Evolutionary conservation across 1,140 invertebrate species (phyloP).

Genomic region (Dendroctonus valens): DNA sequence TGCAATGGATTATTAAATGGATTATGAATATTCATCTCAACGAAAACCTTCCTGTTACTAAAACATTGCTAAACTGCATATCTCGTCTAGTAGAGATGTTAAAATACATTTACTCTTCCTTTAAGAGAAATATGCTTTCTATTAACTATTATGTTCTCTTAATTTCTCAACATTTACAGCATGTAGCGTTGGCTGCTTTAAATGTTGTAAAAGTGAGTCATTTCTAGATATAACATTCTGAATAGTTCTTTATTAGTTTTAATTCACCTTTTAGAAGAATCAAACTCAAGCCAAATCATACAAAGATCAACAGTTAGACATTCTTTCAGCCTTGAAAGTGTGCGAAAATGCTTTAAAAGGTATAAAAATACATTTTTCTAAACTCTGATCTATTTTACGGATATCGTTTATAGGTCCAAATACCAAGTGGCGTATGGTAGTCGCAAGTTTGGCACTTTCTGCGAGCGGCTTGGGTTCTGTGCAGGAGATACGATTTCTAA

Average conservation of each 20-base stretch:
- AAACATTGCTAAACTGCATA: conserved; percentile 70
- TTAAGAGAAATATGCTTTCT: conserved; percentile 59
- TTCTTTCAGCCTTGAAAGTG: conserved; percentile 70
- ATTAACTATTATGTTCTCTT: conserved; percentile 63
- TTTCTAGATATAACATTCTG: conserved; percentile 6
- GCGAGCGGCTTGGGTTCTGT: conserved; percentile 58
- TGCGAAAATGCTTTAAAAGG: conserved; percentile 70
- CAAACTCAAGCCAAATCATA: conserved; percentile 60
- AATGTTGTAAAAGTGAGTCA: conserved; percentile 57
- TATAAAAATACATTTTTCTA: conserved; percentile 16
- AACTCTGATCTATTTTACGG: background rate
- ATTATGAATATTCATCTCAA: conserved; percentile 81
- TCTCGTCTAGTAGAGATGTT: conserved; percentile 81
- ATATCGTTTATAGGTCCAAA: conserved; percentile 55
- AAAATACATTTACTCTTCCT: conserved; percentile 70
- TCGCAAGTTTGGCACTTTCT: conserved; percentile 67
- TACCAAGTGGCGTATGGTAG: conserved; percentile 63
- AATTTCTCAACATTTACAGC: conserved; percentile 68
- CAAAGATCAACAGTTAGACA: conserved; percentile 62
- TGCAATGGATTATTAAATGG: conserved; percentile 62
- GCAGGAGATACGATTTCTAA: conserved; percentile 54
- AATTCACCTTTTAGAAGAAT: conserved; percentile 47
- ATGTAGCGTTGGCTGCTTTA: conserved; percentile 63
- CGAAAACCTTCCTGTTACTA: conserved; percentile 74
- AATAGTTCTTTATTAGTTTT: conserved; percentile 11